phyloP scores from a whole-genome alignment of 2,113 vertebrate genomes.

The Toxotes chatareus region DNA sequence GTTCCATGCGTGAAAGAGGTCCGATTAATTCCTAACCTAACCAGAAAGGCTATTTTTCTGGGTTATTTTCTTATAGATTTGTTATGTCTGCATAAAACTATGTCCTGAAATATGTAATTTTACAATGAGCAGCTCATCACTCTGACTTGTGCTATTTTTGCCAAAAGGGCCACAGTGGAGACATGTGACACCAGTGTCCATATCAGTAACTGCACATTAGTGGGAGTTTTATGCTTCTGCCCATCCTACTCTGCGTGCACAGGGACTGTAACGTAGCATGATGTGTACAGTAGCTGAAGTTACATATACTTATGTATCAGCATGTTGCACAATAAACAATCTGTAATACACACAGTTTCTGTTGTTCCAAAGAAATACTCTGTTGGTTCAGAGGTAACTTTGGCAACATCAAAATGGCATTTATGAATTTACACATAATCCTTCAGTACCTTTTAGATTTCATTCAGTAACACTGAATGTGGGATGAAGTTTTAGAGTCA shows the following conservation, averaged over 20 bases:
- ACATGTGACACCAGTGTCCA: neutral
- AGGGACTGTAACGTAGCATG: neutral
- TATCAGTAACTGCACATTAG: constrained; percentile 1
- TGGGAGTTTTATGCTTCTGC: neutral
- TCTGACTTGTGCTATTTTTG: constrained; percentile 19
- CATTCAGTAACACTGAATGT: neutral
- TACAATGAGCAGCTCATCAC: neutral
- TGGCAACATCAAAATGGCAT: neutral
- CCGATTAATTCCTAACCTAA: neutral
- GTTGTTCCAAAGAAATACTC: neutral
- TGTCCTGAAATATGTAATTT: neutral
- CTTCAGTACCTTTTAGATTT: constrained; percentile 5
- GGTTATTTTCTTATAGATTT: neutral
- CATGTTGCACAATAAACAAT: neutral
- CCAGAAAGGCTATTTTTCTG: neutral
- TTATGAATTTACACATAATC: constrained; percentile 6
- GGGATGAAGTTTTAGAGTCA: neutral
- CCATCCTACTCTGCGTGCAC: neutral
- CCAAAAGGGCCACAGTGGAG: neutral
- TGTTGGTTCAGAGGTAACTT: constrained; percentile 3
- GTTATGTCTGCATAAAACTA: neutral
- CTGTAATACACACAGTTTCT: neutral
- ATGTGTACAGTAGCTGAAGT: neutral
- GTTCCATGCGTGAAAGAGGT: neutral
- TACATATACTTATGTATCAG: neutral